These are phyloP conservation scores for Panulirus ornatus DNA, from an alignment of 1,140 invertebrate species.

Conservation along the genomic window DNA sequence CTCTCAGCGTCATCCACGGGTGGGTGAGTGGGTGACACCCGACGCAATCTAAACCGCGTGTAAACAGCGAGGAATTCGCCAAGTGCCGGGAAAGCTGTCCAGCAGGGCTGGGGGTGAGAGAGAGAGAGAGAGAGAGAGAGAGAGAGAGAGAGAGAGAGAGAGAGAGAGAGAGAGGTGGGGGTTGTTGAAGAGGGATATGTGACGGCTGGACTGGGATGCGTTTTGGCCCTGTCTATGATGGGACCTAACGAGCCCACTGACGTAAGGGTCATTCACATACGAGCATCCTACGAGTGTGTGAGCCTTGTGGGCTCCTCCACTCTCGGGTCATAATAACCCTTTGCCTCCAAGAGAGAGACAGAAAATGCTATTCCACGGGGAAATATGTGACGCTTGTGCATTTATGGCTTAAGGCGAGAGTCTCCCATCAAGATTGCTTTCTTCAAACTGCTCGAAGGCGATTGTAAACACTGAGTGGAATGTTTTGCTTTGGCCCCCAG, in stretches of 20 bases:
- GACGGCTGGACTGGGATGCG: background rate
- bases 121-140: conserved; percentile 31
- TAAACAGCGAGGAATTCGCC: background rate
- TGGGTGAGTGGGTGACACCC: background rate
- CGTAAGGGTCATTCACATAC: background rate
- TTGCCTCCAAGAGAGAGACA: too few relatives aligned
- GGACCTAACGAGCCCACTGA: background rate
- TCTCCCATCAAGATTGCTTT: too few relatives aligned
- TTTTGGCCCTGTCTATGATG: background rate
- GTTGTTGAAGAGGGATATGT: background rate
- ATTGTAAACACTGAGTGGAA: too few relatives aligned
- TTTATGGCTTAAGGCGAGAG: background rate
- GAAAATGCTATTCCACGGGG: too few relatives aligned
- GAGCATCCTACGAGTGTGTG: background rate
- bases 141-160: conserved; percentile 37
- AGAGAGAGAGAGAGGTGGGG: background rate
- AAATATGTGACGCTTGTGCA: background rate
- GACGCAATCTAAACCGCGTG: background rate
- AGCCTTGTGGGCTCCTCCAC: background rate
- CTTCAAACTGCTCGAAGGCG: too few relatives aligned
- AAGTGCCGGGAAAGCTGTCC: too few relatives aligned
- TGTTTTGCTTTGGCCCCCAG: too few relatives aligned
- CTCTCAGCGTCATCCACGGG: too few relatives aligned
- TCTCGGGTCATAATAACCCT: background rate
- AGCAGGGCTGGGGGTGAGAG: background rate